These are phyloP conservation scores for Macroglossus sobrinus DNA, from an alignment of 2,113 vertebrate species.

Conservation along the genomic window DNA sequence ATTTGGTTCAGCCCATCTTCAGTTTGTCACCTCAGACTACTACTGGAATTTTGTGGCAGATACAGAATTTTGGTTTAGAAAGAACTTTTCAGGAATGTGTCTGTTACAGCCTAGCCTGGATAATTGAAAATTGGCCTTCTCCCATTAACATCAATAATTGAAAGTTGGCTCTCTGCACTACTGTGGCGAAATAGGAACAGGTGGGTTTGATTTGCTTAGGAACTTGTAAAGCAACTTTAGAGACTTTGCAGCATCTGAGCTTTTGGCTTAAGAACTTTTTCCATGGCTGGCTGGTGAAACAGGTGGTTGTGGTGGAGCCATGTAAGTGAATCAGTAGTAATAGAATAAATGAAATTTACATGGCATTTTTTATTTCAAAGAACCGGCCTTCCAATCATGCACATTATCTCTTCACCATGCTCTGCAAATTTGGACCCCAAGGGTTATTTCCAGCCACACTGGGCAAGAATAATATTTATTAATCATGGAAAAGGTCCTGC, in stretches of 20 bases:
- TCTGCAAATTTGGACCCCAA: background rate
- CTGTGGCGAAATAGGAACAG: slow-evolving; percentile 4
- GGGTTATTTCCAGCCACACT: background rate
- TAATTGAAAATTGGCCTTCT: slow-evolving; percentile 1
- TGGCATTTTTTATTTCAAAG: background rate
- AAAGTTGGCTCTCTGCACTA: background rate
- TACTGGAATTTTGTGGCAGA: slow-evolving; percentile 12
- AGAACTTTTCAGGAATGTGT: background rate
- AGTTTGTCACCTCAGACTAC: background rate
- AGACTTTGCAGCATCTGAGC: background rate
- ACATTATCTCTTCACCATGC: background rate
- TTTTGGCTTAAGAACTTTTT: background rate
- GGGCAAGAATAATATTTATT: background rate
- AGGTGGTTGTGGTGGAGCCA: background rate
- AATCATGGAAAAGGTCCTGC: background rate
- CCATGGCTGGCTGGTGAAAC: background rate
- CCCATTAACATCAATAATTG: background rate
- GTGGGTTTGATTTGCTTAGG: slow-evolving; percentile 23
- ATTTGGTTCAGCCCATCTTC: background rate
- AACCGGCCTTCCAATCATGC: background rate
- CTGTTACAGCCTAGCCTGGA: background rate
- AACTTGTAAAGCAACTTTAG: background rate
- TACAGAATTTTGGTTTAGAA: background rate
- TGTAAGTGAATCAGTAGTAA: background rate
- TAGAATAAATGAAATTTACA: background rate